phyloP scores from a whole-genome alignment of 2,113 vertebrate genomes.

The Ophthalmolycus amberensis region DNA sequence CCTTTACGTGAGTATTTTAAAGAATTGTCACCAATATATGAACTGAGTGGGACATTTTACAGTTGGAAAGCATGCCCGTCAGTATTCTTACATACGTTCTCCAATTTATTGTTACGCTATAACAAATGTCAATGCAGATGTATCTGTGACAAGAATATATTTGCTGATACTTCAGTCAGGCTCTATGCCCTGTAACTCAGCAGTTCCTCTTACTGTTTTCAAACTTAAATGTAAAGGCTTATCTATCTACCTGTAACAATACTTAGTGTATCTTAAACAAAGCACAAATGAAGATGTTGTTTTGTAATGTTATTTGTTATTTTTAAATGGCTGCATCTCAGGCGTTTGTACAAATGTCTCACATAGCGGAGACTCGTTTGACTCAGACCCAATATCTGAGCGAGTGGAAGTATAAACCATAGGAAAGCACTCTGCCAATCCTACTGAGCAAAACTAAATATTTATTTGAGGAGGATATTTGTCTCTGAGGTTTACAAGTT shows the following conservation, averaged over 20 bases:
- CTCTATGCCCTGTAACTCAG: not conserved
- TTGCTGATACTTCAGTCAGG: not conserved
- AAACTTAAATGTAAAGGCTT: not conserved
- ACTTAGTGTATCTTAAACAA: not conserved
- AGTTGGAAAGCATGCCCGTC: not conserved
- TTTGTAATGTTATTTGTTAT: no score
- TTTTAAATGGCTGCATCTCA: not conserved
- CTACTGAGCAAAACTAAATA: constrained; percentile 41
- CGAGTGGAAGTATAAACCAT: constrained; percentile 29
- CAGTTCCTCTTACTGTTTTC: not conserved
- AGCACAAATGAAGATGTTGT: not conserved
- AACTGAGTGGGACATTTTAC: not conserved
- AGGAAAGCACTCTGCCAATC: constrained; percentile 32
- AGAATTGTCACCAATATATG: not conserved
- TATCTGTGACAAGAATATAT: not conserved
- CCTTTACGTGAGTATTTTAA: not conserved
- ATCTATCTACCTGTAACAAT: not conserved
- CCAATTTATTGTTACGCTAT: not conserved
- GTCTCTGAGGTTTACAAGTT: constrained; percentile 37
- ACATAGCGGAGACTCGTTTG: not conserved
- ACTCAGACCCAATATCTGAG: constrained; percentile 1
- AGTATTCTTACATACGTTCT: not conserved
- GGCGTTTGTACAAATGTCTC: constrained; percentile 1
- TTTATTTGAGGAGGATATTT: constrained; percentile 57
- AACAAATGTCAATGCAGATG: not conserved